These are phyloP conservation scores for Galaxias olidus DNA, from an alignment of 2,797 vertebrate species.

Conservation along the genomic window DNA sequence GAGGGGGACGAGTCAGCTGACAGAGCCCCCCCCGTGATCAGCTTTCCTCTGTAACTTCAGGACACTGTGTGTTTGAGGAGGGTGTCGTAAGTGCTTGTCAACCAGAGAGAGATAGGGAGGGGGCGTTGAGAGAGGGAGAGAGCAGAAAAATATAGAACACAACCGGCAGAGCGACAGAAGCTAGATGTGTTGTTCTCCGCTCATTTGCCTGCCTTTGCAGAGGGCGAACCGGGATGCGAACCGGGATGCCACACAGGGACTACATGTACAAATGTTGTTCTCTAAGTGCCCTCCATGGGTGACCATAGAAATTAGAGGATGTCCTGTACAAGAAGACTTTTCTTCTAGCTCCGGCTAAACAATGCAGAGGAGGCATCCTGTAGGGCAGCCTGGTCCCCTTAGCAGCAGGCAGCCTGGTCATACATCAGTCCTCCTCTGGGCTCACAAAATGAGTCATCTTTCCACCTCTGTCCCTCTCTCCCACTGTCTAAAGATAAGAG, in stretches of 20 bases:
- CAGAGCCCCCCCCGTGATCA: constrained; percentile 75
- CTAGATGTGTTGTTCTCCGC: constrained; percentile 48
- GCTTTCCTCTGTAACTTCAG: constrained; percentile 87
- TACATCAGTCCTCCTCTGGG: constrained; percentile 4
- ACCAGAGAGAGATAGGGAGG: background rate
- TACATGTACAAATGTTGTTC: constrained; percentile 47
- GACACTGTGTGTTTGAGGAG: constrained; percentile 52
- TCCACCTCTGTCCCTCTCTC: constrained; percentile 8
- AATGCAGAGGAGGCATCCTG: constrained; percentile 73
- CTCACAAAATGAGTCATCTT: constrained; percentile 22
- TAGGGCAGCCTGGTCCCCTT: constrained; percentile 21
- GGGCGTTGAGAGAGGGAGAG: background rate
- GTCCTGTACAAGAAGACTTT: constrained; percentile 65
- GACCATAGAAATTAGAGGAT: constrained; percentile 72
- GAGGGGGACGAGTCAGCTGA: constrained; percentile 88
- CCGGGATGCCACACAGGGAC: constrained; percentile 40
- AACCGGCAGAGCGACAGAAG: constrained; percentile 25
- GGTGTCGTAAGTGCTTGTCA: constrained; percentile 2
- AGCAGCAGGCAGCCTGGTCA: constrained; percentile 18
- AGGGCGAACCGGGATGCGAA: constrained; percentile 23
- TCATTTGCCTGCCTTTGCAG: constrained; percentile 48
- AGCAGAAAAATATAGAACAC: background rate
- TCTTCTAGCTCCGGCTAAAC: constrained; percentile 65
- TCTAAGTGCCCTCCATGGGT: constrained; percentile 35
- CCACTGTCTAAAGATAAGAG: constrained; percentile 32